Base-by-base conservation (phyloP, 2,797 vertebrate species). In the Lates japonicus region DNA sequence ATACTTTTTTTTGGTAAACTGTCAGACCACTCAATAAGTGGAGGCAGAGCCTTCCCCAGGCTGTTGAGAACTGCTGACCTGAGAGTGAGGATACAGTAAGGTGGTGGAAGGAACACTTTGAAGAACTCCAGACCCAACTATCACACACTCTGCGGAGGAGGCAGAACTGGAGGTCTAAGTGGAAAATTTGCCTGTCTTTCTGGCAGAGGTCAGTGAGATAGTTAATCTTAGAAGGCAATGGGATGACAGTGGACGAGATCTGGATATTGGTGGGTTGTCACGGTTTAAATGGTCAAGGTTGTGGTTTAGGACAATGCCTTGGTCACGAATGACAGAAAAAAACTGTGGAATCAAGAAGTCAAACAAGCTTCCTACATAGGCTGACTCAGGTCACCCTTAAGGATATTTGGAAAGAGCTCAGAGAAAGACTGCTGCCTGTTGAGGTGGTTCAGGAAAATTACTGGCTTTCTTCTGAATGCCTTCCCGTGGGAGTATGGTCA, bases 401-500 rank as follows among this genome's bases (percentile, higher is more conserved):
- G 54, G 58, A 62, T 42, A 29, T 58, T 29, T 58, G 6, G 31
- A 68, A 20, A 19, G 31, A 72, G 25, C 37, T 60, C n/a, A 4
- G 37, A 74, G 57, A 31, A 51, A 11, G 70, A 35, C 33, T 52
- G 51, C 70, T 42, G 49, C 64, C 58, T 54, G 57, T 54, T 44
- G 13, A 73, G 74, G 54, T 59, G 65, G 41, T 74, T 78, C 22
- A 42, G 11, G 55, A 48, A 81, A 77, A 86, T 63, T n/a, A 76
- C 81, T 0, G 22, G 59, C 61, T 75, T 74, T 52, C 33, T 74
- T 31, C 37, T 46, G 39, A 81, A 78, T 31, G 35, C 59, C 63
- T 72, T 46, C 4, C 46, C 71, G 63, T 76, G 46, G 16, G 52
- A 37, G 31, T 39, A 7, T 62, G 48, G 70, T 61, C 17, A n/a